A percentile compares a stretch with the other conserved stretches of the same genome.
phyloP scores from a whole-genome alignment of 2,113 vertebrate genomes.

The Cinclus mexicanus region DNA sequence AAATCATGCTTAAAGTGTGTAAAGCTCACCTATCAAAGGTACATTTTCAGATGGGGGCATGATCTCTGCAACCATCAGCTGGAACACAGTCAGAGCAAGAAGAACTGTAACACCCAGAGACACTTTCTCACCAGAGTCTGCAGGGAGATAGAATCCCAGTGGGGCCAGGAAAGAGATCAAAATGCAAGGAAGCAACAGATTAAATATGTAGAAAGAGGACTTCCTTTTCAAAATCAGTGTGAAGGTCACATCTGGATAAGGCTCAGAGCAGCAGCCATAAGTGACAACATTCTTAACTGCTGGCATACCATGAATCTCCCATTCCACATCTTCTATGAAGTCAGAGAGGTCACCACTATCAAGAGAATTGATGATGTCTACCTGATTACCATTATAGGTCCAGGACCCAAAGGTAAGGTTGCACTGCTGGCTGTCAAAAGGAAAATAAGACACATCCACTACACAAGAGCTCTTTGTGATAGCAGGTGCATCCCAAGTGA shows the following conservation, averaged over 20 bases:
- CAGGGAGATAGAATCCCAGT: conserved; percentile 94
- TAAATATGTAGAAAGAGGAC: conserved; percentile 97
- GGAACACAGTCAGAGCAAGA: conserved; percentile 95
- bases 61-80: conserved; percentile 97
- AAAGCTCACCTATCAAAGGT: conserved; percentile 89
- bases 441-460: conserved; percentile 95
- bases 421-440: conserved; percentile 93
- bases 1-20: background rate
- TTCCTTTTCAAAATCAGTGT: conserved; percentile 92
- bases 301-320: conserved; percentile 97
- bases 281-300: conserved; percentile 90
- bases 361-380: conserved; percentile 89
- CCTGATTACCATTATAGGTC: conserved; percentile 99
- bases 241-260: conserved; percentile 96
- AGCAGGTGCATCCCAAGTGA: conserved; percentile 94
- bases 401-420: conserved; percentile 98
- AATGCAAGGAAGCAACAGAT: conserved; percentile 92
- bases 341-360: conserved; percentile 92
- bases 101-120: conserved; percentile 95
- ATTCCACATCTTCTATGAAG: conserved; percentile 96
- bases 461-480: conserved; percentile 97
- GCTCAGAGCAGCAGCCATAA: conserved; percentile 96
- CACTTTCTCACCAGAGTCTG: conserved; percentile 97
- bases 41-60: conserved; percentile 97
- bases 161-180: conserved; percentile 97